Evolutionary conservation across 2,113 vertebrate species (phyloP).

Genomic region (Malurus alboscapulatus): DNA sequence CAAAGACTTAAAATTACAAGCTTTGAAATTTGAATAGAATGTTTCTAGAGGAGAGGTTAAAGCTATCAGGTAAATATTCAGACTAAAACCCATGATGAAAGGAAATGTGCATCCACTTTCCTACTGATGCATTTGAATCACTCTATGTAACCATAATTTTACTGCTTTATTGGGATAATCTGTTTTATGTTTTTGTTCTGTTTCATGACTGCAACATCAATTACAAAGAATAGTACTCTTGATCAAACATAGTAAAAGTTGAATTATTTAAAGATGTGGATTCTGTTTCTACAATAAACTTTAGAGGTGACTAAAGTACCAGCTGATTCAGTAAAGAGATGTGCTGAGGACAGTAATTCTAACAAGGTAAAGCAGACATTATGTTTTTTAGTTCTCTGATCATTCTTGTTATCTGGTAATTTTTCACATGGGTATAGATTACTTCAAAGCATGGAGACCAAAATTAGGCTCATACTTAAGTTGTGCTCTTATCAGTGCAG

Average conservation of each 20-base stretch:
- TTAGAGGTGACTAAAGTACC: slow-evolving; percentile 7
- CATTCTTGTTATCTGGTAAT: not conserved
- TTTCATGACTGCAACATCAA: slow-evolving; percentile 17
- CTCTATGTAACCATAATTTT: not conserved
- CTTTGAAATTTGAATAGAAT: not conserved
- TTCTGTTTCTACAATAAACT: slow-evolving; percentile 33
- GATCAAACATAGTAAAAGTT: slow-evolving; percentile 22
- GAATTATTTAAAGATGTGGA: not conserved
- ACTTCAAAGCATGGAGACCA: not conserved
- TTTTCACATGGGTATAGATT: not conserved
- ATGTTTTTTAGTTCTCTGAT: not conserved
- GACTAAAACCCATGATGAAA: not conserved
- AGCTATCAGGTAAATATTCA: not conserved
- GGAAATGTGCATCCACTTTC: not conserved
- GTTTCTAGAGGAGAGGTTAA: not conserved
- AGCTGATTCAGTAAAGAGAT: slow-evolving; percentile 52
- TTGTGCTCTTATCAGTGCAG: not conserved
- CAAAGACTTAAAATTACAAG: not conserved
- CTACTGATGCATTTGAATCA: slow-evolving; percentile 9
- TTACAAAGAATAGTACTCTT: not conserved
- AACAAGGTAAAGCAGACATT: not conserved
- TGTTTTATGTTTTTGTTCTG: slow-evolving; percentile 28
- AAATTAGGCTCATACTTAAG: not conserved
- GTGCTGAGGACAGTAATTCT: slow-evolving; percentile 23
- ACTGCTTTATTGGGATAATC: slow-evolving; percentile 51